phyloP scores from a whole-genome alignment of 37 sponge, comb jelly and placozoan species.

The Aphrocallistes beatrix region DNA sequence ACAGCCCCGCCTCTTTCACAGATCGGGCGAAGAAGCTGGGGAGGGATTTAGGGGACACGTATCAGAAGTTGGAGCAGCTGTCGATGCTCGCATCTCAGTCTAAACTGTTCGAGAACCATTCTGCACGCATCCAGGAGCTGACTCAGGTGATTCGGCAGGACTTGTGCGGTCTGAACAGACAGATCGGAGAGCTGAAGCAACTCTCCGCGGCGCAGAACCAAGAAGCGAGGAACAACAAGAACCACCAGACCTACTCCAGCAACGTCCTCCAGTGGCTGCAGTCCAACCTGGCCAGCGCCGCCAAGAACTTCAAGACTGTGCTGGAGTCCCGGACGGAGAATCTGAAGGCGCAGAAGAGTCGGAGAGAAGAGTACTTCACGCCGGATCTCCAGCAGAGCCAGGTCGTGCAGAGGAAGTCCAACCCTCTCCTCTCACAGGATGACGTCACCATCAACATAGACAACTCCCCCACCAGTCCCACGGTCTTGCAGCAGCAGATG shows the following conservation, averaged over 20 bases:
- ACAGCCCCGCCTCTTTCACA: background rate
- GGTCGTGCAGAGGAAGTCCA: background rate
- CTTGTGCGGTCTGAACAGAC: background rate
- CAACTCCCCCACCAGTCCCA: background rate
- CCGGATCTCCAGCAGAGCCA: background rate
- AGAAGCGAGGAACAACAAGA: background rate
- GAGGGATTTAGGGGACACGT: background rate
- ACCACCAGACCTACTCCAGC: background rate
- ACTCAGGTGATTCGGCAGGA: slow-evolving; percentile 80
- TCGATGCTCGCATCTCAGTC: slow-evolving; percentile 4
- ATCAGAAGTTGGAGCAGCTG: slow-evolving; percentile 3
- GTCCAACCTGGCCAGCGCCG: slow-evolving; percentile 69
- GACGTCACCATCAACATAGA: slow-evolving; percentile 13
- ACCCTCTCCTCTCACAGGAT: background rate
- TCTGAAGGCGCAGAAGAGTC: slow-evolving; percentile 72
- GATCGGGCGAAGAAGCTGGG: background rate
- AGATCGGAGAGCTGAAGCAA: slow-evolving; percentile 14
- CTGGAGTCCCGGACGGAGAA: slow-evolving; percentile 86
- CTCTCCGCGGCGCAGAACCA: background rate
- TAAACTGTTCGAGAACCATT: slow-evolving; percentile 73
- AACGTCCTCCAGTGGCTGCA: slow-evolving; percentile 30
- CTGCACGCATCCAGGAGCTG: slow-evolving; percentile 86
- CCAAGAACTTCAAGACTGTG: slow-evolving; percentile 83
- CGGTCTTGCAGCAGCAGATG: background rate
- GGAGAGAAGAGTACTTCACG: slow-evolving; percentile 67